Base-by-base conservation (phyloP, 2,888 invertebrate species). In the Sepioteuthis lessoniana region DNA sequence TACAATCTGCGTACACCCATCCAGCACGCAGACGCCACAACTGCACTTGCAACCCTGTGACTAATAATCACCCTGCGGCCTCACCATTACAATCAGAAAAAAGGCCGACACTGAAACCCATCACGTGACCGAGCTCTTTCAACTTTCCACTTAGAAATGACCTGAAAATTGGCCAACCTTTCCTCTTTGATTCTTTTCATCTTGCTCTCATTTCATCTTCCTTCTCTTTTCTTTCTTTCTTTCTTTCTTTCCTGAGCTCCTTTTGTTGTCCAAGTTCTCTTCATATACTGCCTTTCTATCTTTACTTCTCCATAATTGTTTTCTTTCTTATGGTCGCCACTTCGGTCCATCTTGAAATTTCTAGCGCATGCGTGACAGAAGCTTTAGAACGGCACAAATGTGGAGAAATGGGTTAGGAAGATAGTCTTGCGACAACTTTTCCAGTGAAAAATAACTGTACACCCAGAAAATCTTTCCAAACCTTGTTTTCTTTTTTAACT, bases 81-180 rank as follows among this genome's bases (percentile, higher is more conserved):
- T n/a, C 35, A n/a, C n/a, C 35, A 13, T 13, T 35, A n/a, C n/a
- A 76, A 76, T 16, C 76, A 76, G n/a, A n/a, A 35, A 76, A 55
- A 76, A n/a, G 76, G 76, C n/a, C 76, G 76, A 76, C 76, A 35
- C 13, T n/a, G 76, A 35, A n/a, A 16, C 76, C n/a, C 76, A 19
- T 76, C 76, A 76, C 76, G 35, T 76, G 76, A 35, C n/a, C 76
- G n/a, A n/a, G n/a, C n/a, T 35, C 76, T 76, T 76, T 76, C 76
- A 76, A 76, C 76, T 76, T n/a, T 76, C 76, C 76, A 76, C 35
- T 76, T 76, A 19, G 76, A 76, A 76, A 76, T 76, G 76, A 76
- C 76, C 76, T 76, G 76, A 76, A 76, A 76, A 76, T 76, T 76
- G 76, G n/a, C 76, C 76, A 76, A 76, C 76, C 76, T 76, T 76